phyloP scores from a whole-genome alignment of 2,888 invertebrate genomes.

The Tachina fera region DNA sequence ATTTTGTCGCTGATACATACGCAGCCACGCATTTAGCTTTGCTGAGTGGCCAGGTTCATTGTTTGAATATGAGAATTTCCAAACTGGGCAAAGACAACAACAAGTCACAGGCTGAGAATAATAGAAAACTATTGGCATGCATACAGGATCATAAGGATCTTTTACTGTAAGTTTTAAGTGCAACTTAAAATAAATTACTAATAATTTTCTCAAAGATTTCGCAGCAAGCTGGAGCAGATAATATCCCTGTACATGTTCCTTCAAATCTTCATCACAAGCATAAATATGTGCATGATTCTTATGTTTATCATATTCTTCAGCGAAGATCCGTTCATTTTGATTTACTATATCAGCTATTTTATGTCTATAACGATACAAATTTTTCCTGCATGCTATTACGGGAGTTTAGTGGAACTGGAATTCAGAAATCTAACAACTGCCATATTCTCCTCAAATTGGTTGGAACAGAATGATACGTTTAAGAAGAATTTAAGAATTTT shows the following conservation, averaged over 20 bases:
- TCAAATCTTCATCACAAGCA: too few species aligned
- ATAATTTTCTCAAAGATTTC: conserved; percentile 42
- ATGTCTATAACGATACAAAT: conserved; percentile 59
- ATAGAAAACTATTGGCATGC: conserved; percentile 59
- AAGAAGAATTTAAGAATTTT: conserved; percentile 63
- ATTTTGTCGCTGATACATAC: conserved; percentile 68
- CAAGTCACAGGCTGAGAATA: background rate
- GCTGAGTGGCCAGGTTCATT: conserved; percentile 68
- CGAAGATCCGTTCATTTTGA: conserved; percentile 35
- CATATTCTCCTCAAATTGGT: conserved; percentile 69
- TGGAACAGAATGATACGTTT: conserved; percentile 59
- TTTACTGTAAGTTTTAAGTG: conserved; percentile 55
- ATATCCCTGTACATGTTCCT: conserved; percentile 9
- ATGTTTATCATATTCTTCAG: conserved; percentile 64
- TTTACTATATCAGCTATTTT: conserved; percentile 62
- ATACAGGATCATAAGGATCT: conserved; percentile 70
- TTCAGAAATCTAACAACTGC: conserved; percentile 64
- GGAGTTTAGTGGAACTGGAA: conserved; percentile 60
- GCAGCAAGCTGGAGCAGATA: conserved; percentile 47
- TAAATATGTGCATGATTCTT: conserved; percentile 5
- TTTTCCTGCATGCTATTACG: conserved; percentile 70
- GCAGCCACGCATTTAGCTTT: conserved; percentile 62
- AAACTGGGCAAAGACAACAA: conserved; percentile 58
- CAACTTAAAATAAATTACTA: too few species aligned
- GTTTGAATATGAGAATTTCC: conserved; percentile 64